Conservation (phyloP, 1,140 invertebrate species). For the Oryzaephilus surinamensis region DNA sequence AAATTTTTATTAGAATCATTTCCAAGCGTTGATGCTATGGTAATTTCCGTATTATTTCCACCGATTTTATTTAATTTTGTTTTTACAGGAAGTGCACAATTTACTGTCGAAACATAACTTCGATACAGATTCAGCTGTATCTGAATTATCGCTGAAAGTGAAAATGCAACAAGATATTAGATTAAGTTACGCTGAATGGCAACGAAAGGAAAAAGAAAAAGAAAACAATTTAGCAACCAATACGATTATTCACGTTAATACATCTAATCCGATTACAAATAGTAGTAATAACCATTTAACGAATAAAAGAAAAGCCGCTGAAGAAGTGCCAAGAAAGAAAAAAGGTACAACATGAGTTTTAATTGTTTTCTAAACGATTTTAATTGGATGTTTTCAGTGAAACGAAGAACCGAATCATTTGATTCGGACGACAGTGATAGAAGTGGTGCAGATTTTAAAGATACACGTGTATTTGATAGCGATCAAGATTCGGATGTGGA, state of each 20-base stretch:
- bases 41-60: conserved; percentile 9
- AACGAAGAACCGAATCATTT: conserved; percentile 12
- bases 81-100: conserved; percentile 27
- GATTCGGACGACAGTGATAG: conserved; percentile 29
- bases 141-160: conserved; percentile 19
- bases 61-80: conserved; percentile 4
- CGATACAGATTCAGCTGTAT: conserved; percentile 27
- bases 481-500: conserved; percentile 66
- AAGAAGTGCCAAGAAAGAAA: too few species aligned
- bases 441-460: conserved; percentile 21
- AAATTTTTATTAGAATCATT: conserved; percentile 29
- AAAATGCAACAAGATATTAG: conserved; percentile 8
- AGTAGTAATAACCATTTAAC: too few species aligned
- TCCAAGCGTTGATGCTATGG: conserved; percentile 25
- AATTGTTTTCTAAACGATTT: neutral
- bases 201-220: conserved; percentile 8
- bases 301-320: too few species aligned
- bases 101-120: conserved; percentile 26
- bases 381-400: conserved; percentile 16
- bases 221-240: too few species aligned
- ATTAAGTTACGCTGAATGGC: conserved; percentile 19
- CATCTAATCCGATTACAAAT: too few species aligned
- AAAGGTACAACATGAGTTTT: neutral
- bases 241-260: too few species aligned
- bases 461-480: conserved; percentile 34